A percentile compares a stretch with the other conserved stretches of the same genome.
Conservation (phyloP, 64 coral and sea anemone species). For the Anthopleura sola region DNA sequence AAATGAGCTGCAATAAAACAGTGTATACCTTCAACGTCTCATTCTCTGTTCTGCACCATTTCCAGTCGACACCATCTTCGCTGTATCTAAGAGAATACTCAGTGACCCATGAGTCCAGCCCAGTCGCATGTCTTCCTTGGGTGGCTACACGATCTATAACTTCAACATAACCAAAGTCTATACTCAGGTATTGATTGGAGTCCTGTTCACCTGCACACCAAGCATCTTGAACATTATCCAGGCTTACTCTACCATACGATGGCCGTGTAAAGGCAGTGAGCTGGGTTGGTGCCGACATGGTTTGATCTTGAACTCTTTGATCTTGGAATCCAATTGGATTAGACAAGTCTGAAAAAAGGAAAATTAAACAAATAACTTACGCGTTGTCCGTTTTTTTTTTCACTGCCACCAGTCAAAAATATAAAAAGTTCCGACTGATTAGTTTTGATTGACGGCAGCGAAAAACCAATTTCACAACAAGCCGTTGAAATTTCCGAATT, state of each 20-base stretch:
- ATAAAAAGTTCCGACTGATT: too few relatives aligned
- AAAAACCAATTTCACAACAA: too few relatives aligned
- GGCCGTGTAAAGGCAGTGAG: constrained; percentile 6
- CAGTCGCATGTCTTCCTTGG: too few relatives aligned
- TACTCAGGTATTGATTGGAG: constrained; percentile 33
- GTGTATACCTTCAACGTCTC: background rate
- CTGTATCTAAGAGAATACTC: background rate
- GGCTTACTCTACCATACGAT: constrained; percentile 38
- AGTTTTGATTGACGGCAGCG: too few relatives aligned
- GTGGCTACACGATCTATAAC: background rate
- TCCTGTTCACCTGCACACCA: constrained; percentile 59
- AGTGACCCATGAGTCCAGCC: constrained; percentile 42
- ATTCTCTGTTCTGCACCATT: background rate
- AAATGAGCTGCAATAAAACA: too few relatives aligned
- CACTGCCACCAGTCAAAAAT: too few relatives aligned
- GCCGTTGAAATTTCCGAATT: too few relatives aligned
- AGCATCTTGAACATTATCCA: constrained; percentile 30
- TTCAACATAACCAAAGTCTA: constrained; percentile 54
- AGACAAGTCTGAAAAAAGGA: too few relatives aligned
- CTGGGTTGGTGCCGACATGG: background rate
- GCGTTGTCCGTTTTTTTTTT: too few relatives aligned
- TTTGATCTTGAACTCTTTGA: background rate
- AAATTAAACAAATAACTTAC: too few relatives aligned
- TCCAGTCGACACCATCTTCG: background rate
- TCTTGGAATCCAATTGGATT: background rate